Percentiles rank a stretch among this genome's conserved stretches.
phyloP scores from a whole-genome alignment of 2,113 vertebrate species.

The Gallinago undulata region DNA sequence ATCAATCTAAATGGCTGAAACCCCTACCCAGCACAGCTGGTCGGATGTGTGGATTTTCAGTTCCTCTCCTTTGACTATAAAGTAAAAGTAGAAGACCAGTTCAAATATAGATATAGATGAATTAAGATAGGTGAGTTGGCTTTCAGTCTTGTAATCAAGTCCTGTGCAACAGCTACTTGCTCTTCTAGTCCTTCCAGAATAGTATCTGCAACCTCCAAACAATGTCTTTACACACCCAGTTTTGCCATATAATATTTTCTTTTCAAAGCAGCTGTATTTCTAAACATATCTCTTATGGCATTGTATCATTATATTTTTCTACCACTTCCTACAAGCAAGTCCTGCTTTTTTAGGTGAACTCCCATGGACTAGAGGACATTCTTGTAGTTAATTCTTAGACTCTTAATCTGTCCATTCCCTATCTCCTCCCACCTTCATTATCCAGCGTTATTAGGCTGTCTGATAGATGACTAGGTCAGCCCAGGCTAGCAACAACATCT shows the following conservation, averaged over 20 bases:
- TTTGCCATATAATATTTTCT: background rate
- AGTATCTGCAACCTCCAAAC: background rate
- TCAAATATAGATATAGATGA: background rate
- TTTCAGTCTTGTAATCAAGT: background rate
- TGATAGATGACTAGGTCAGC: background rate
- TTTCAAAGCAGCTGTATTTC: background rate
- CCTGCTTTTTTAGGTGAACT: background rate
- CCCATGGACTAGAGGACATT: background rate
- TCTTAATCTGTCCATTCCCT: background rate
- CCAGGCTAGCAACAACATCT: rapidly evolving
- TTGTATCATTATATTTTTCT: background rate
- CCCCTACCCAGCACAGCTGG: background rate
- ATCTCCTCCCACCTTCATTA: background rate
- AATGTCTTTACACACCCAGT: background rate
- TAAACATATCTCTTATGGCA: background rate
- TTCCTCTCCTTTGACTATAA: background rate
- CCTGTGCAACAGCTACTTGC: background rate
- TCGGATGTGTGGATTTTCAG: background rate
- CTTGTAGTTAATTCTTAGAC: background rate
- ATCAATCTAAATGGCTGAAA: background rate
- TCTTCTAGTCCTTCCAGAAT: background rate
- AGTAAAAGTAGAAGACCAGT: background rate
- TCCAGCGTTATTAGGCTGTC: background rate
- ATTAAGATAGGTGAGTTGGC: background rate
- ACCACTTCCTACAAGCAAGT: background rate